These are phyloP conservation scores for Mus minutoides DNA, from an alignment of 2,797 vertebrate genomes.

Conservation along the genomic window DNA sequence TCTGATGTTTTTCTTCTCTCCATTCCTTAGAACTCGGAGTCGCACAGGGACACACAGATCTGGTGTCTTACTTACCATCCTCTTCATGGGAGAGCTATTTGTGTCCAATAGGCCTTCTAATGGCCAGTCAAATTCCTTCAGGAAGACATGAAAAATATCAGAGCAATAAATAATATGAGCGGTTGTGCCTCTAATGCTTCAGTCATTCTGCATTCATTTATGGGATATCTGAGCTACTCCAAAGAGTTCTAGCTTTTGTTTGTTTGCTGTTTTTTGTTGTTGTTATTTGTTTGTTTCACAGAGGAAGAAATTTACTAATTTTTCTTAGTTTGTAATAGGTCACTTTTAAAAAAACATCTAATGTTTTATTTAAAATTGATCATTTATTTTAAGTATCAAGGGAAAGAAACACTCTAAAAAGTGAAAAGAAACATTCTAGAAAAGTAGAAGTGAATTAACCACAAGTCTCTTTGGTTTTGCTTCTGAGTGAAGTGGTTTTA, in stretches of 20 bases:
- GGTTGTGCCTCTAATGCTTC: not conserved
- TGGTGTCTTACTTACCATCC: constrained; percentile 39
- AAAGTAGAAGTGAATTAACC: constrained; percentile 32
- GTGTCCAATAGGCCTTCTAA: constrained; percentile 81
- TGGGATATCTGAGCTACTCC: not conserved
- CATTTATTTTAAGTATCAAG: not conserved
- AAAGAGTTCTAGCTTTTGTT: constrained; percentile 15
- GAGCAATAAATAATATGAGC: not conserved
- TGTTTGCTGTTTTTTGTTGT: not conserved
- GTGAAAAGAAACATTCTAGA: constrained; percentile 19
- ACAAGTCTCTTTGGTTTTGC: constrained; percentile 10
- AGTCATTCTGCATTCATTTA: not conserved
- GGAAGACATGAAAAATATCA: constrained; percentile 45
- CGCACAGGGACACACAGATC: constrained; percentile 56
- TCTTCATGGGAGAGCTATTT: constrained; percentile 77
- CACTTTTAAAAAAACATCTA: not conserved
- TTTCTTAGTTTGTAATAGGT: not conserved
- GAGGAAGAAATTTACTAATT: not conserved
- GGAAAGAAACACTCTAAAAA: constrained; percentile 27
- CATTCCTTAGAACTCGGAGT: constrained; percentile 76
- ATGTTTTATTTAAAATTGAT: not conserved
- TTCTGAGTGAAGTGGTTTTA: constrained; percentile 84
- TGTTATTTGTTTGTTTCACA: not conserved
- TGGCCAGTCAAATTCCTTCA: constrained; percentile 79
- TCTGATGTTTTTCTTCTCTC: constrained; percentile 73